phyloP scores from a whole-genome alignment of 2,113 vertebrate species.

The Clupea harengus region DNA sequence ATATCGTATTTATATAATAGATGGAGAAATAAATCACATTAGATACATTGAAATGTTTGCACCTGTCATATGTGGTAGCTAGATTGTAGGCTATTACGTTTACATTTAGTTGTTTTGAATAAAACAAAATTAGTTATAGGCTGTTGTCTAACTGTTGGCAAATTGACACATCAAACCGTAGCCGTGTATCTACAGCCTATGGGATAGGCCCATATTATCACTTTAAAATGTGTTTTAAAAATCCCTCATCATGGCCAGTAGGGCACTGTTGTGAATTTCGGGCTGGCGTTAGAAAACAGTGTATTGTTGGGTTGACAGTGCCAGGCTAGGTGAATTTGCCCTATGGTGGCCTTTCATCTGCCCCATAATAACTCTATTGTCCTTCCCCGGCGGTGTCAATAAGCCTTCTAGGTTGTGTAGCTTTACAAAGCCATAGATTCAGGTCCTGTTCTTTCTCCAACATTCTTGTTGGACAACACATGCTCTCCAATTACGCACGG shows the following conservation, averaged over 20 bases:
- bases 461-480: not conserved
- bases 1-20: too few relatives aligned
- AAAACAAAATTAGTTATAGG: not conserved
- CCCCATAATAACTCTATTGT: not conserved
- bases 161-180: not conserved
- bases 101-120: too few relatives aligned
- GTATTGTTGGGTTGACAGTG: not conserved
- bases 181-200: not conserved
- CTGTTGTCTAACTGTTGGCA: not conserved
- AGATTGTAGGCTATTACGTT: not conserved
- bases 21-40: too few relatives aligned
- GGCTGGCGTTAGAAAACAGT: not conserved
- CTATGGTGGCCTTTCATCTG: not conserved
- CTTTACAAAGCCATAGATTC: not conserved
- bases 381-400: not conserved
- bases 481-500: not conserved
- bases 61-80: too few relatives aligned
- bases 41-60: not conserved
- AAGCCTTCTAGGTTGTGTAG: not conserved
- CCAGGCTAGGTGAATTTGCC: not conserved
- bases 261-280: not conserved
- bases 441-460: not conserved
- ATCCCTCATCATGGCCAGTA: not conserved
- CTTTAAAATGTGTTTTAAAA: not conserved
- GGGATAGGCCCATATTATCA: not conserved